Evolutionary conservation across 2,113 vertebrate genomes (phyloP).

Genomic region (Physeter macrocephalus): DNA sequence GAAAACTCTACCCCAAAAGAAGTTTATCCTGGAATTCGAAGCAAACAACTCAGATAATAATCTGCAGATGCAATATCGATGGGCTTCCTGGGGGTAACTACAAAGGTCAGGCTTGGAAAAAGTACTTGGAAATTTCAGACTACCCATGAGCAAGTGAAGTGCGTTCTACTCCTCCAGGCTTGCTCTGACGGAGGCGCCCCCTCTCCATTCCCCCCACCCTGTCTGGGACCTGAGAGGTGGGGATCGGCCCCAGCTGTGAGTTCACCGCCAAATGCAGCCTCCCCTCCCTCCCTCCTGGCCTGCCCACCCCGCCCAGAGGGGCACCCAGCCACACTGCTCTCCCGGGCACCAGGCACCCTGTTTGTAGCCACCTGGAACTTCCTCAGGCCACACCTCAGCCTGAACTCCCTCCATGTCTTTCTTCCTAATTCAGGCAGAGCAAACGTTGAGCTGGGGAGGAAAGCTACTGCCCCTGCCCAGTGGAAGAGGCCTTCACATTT

Average conservation of each 20-base stretch:
- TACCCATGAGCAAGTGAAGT: background rate
- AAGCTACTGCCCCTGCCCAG: background rate
- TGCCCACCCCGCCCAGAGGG: accelerated
- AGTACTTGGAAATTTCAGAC: background rate
- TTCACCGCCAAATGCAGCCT: no score
- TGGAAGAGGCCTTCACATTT: background rate
- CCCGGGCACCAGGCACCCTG: no score
- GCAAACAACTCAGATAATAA: background rate
- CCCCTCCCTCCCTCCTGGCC: background rate
- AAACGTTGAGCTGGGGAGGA: background rate
- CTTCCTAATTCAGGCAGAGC: background rate
- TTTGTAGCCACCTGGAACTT: background rate
- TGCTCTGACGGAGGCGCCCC: background rate
- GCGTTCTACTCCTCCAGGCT: background rate
- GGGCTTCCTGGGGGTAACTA: background rate
- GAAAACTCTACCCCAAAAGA: background rate
- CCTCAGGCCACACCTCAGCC: background rate
- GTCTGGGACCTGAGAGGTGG: accelerated
- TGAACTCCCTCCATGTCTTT: background rate
- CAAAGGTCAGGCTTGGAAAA: background rate
- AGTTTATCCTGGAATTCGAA: background rate
- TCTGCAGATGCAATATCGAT: background rate
- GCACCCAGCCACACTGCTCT: background rate
- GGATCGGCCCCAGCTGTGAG: background rate
- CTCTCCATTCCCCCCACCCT: background rate